phyloP scores from a whole-genome alignment of 2,113 vertebrate genomes.

The Nibea coibor region DNA sequence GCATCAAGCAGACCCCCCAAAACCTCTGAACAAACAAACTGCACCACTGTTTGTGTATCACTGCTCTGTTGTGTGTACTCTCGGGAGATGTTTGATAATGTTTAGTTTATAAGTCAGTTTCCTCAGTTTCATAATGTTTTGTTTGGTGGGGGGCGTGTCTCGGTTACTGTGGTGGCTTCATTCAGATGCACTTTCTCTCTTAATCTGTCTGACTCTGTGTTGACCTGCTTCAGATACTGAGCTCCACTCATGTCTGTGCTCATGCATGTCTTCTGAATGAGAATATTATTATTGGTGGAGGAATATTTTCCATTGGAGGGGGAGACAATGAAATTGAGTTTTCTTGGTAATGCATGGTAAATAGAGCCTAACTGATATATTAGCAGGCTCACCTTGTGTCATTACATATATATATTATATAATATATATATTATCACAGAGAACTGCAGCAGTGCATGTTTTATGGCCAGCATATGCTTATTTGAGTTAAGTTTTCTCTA shows the following conservation, averaged over 20 bases:
- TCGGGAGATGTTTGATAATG: constrained; percentile 4
- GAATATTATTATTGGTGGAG: neutral
- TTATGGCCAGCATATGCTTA: neutral
- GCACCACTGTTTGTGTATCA: constrained; percentile 32
- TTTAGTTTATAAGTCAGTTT: constrained; percentile 24
- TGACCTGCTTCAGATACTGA: neutral
- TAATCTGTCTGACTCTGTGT: neutral
- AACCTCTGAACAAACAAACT: constrained; percentile 25
- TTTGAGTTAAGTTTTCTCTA: neutral
- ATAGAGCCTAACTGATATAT: neutral
- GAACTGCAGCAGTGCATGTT: neutral
- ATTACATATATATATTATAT: neutral
- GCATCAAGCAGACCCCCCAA: neutral
- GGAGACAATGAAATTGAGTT: neutral
- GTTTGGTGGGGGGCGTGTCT: constrained; percentile 13
- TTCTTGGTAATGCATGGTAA: neutral
- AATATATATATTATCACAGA: neutral
- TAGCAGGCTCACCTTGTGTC: neutral
- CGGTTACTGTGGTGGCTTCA: neutral
- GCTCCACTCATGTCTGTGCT: too few relatives aligned
- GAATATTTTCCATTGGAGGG: neutral
- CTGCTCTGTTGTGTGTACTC: constrained; percentile 24
- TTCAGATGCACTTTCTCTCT: neutral
- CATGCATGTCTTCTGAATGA: neutral
- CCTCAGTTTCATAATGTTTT: constrained; percentile 33